Evolutionary conservation across 2,888 invertebrate genomes (phyloP).

Genomic region (Malacosoma neustria): DNA sequence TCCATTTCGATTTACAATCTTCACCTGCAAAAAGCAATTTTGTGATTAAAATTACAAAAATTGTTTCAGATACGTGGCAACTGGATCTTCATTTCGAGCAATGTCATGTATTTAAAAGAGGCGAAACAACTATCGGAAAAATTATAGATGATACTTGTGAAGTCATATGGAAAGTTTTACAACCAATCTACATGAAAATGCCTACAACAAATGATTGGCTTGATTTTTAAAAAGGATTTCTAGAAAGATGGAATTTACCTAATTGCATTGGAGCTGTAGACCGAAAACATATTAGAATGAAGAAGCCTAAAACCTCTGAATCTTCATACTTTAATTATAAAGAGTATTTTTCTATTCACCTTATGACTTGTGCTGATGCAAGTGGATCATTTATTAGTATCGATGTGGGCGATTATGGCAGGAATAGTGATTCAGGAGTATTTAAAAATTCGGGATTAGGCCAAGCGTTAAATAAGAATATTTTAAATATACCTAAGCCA

Average conservation of each 20-base stretch:
- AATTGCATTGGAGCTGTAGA: conserved; percentile 9
- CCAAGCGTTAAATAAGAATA: conserved; percentile 8
- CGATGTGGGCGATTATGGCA: conserved; percentile 10
- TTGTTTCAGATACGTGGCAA: conserved; percentile 3
- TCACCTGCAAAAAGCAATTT: neutral
- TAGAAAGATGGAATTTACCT: conserved; percentile 7
- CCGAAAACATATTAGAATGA: conserved; percentile 9
- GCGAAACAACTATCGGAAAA: conserved; percentile 6
- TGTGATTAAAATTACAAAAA: conserved; percentile 1
- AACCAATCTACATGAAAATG: conserved; percentile 5
- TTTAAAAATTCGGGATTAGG: conserved; percentile 12
- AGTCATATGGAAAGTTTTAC: conserved; percentile 6
- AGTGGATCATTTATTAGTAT: conserved; percentile 10
- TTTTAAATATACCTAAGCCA: conserved; percentile 11
- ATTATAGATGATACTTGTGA: conserved; percentile 5
- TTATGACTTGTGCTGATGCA: no score
- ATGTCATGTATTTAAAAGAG: no score
- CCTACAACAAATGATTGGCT: conserved; percentile 5
- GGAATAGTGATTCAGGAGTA: conserved; percentile 10
- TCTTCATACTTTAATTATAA: conserved; percentile 11
- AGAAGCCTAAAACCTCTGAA: conserved; percentile 9
- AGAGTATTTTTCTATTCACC: conserved; percentile 13
- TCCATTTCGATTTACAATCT: no score
- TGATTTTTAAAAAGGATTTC: conserved; percentile 4
- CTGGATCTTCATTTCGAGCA: no score